These are phyloP conservation scores for Pleuronectes platessa DNA, from an alignment of 2,113 vertebrate species.

Conservation along the genomic window DNA sequence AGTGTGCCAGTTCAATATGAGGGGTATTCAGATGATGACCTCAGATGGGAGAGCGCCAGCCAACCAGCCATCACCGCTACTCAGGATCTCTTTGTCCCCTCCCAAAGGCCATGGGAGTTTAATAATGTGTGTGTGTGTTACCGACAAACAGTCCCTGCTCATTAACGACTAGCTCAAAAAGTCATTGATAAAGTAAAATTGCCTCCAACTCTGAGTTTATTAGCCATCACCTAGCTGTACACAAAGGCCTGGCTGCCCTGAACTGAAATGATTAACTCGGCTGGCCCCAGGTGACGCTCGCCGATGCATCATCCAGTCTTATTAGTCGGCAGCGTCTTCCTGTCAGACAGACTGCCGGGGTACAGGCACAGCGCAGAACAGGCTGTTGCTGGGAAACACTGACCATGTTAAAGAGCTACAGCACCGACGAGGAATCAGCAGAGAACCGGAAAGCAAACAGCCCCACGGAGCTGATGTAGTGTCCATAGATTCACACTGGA, in stretches of 20 bases:
- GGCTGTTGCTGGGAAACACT: constrained; percentile 67
- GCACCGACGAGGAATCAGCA: constrained; percentile 30
- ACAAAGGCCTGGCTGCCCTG: constrained; percentile 35
- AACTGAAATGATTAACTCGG: constrained; percentile 65
- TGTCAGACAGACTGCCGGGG: constrained; percentile 37
- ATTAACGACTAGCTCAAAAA: constrained; percentile 7
- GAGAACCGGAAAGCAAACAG: constrained; percentile 39
- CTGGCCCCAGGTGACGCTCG: constrained; percentile 53
- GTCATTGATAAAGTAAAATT: constrained; percentile 47
- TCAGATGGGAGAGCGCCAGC: constrained; percentile 38
- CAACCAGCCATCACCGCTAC: constrained; percentile 4
- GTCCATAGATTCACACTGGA: constrained; percentile 12
- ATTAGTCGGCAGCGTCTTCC: constrained; percentile 58
- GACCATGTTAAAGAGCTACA: constrained; percentile 25
- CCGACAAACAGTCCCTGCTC: constrained; percentile 13
- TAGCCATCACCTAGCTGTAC: constrained; percentile 19
- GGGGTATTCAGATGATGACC: constrained; percentile 39
- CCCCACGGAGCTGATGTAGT: constrained; percentile 28
- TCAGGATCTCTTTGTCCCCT: constrained; percentile 17
- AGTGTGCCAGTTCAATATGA: constrained; percentile 37
- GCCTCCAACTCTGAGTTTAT: constrained; percentile 21
- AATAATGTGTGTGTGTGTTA: constrained; percentile 38
- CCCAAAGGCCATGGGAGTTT: constrained; percentile 16
- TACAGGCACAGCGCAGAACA: constrained; percentile 27
- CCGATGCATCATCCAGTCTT: constrained; percentile 58